Evolutionary conservation across 2,797 vertebrate genomes (phyloP).

Genomic region (Hydrolagus colliei): DNA sequence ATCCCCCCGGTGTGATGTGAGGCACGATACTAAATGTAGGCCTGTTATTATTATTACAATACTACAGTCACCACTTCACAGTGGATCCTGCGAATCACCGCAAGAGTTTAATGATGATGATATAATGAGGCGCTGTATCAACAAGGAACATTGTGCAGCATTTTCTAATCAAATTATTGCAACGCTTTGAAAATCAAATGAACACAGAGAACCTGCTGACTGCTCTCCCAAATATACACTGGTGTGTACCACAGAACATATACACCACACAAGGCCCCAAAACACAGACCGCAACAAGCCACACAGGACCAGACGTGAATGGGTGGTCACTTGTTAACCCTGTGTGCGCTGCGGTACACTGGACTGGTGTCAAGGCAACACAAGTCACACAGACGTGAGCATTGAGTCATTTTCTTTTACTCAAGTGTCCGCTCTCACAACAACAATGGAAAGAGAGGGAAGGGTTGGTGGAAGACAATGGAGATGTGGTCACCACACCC

Average conservation of each 20-base stretch:
- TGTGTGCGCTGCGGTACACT: not conserved
- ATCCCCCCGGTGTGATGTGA: no score
- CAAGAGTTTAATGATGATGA: no score
- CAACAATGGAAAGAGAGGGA: no score
- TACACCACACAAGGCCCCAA: not conserved
- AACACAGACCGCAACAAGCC: not conserved
- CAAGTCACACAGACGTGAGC: not conserved
- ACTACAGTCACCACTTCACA: no score
- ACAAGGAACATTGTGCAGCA: no score
- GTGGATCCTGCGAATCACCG: no score
- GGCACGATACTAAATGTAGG: no score
- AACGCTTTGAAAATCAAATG: no score
- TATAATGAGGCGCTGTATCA: no score
- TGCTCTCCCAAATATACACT: not conserved
- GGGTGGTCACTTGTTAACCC: not conserved
- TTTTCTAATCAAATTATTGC: no score
- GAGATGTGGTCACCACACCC: not conserved
- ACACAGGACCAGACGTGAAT: not conserved
- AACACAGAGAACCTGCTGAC: not conserved
- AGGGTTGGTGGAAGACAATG: not conserved
- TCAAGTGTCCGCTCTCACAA: not conserved
- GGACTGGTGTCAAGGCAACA: not conserved
- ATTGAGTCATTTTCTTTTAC: not conserved
- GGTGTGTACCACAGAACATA: not conserved
- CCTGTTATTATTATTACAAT: no score